phyloP scores from a whole-genome alignment of 1,140 invertebrate genomes.

The Ephestia elutella region DNA sequence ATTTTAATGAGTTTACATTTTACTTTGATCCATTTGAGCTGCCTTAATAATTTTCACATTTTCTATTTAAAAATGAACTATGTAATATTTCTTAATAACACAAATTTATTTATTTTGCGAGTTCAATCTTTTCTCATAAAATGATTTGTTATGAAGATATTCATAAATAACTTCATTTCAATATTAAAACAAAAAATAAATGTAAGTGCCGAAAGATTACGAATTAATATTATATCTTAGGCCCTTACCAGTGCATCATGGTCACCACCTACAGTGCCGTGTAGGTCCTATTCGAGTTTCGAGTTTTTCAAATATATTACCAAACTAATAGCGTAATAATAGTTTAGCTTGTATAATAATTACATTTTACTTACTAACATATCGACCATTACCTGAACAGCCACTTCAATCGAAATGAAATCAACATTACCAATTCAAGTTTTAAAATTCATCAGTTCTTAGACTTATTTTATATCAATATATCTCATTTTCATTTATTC shows the following conservation, averaged over 20 bases:
- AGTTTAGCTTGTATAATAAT: neutral
- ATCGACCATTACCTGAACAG: neutral
- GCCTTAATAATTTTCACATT: neutral
- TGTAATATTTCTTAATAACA: neutral
- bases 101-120: no score
- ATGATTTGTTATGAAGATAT: no score
- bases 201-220: conserved; percentile 33
- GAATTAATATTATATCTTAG: conserved; percentile 40
- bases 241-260: conserved; percentile 29
- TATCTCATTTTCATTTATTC: no score
- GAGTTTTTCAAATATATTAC: neutral
- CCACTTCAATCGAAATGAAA: neutral
- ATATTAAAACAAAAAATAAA: neutral
- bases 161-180: neutral
- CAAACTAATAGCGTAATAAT: no score
- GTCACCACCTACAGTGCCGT: conserved; percentile 1
- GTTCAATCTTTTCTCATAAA: no score
- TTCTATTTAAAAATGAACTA: neutral
- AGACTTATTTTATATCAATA: no score
- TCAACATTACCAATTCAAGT: no score
- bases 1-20: neutral
- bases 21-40: conserved; percentile 3
- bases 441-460: no score
- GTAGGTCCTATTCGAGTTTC: neutral
- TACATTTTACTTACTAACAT: conserved; percentile 12